Conservation (phyloP, 2,113 vertebrate species). For the Oryzias melastigma region DNA sequence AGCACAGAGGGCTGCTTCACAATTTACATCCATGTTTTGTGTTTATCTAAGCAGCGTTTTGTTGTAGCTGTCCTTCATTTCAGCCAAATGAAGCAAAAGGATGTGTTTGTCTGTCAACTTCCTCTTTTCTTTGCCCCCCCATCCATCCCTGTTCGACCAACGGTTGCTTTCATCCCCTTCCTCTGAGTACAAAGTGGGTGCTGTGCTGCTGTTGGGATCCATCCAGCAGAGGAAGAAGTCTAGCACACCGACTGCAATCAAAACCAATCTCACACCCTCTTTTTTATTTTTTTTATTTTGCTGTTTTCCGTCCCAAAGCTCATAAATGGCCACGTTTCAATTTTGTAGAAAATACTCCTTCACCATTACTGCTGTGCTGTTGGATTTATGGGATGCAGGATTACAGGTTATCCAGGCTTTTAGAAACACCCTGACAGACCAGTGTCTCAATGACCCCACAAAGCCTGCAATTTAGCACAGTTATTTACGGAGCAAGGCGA, state of each 20-base stretch:
- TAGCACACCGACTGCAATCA: slow-evolving; percentile 48
- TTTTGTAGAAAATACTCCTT: slow-evolving; percentile 66
- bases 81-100: slow-evolving; percentile 36
- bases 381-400: slow-evolving; percentile 63
- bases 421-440: slow-evolving; percentile 64
- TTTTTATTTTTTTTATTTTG: slow-evolving; percentile 11
- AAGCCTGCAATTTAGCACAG: slow-evolving; percentile 70
- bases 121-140: slow-evolving; percentile 14
- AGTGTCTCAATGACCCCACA: slow-evolving; percentile 70
- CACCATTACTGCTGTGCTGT: slow-evolving; percentile 63
- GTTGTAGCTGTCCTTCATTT: slow-evolving; percentile 30
- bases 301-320: slow-evolving; percentile 29
- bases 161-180: slow-evolving; percentile 58
- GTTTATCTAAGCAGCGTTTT: slow-evolving; percentile 3
- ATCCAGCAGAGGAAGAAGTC: slow-evolving; percentile 57
- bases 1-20: no score
- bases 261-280: slow-evolving; percentile 38
- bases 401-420: slow-evolving; percentile 67
- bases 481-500: slow-evolving; percentile 66
- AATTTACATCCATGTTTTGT: no score
- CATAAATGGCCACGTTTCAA: slow-evolving; percentile 49
- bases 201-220: slow-evolving; percentile 59
- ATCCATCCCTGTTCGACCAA: slow-evolving; percentile 44
- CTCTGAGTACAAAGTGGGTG: slow-evolving; percentile 60
- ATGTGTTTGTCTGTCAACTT: slow-evolving; percentile 41